These are phyloP conservation scores for Elymnias hypermnestra DNA, from an alignment of 1,140 invertebrate species.

Conservation along the genomic window DNA sequence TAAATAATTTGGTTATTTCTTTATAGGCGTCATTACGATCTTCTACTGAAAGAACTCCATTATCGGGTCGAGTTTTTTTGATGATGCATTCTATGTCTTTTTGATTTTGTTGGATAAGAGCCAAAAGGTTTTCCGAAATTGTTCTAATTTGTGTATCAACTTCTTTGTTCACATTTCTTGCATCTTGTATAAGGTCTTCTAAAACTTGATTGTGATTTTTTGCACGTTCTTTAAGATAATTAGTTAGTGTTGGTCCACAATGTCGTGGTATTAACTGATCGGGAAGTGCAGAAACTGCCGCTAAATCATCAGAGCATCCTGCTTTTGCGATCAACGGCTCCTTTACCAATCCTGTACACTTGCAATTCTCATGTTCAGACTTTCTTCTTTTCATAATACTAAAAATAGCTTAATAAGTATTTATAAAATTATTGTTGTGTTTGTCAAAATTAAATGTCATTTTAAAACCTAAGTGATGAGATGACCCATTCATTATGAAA, in stretches of 20 bases:
- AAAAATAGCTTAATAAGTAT: too few species aligned
- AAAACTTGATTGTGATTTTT: constrained; percentile 30
- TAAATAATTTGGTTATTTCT: constrained; percentile 27
- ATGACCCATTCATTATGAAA: too few species aligned
- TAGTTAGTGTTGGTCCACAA: constrained; percentile 36
- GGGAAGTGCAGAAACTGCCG: constrained; percentile 43
- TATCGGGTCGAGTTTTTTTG: constrained; percentile 10
- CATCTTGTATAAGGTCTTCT: constrained; percentile 23
- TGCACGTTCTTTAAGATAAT: constrained; percentile 46
- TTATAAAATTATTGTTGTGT: too few species aligned
- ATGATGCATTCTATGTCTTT: constrained; percentile 34
- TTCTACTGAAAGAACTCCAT: constrained; percentile 18
- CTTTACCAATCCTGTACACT: neutral
- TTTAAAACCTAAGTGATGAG: too few species aligned
- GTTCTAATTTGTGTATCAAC: constrained; percentile 38
- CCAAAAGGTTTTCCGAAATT: constrained; percentile 39
- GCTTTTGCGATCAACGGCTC: constrained; percentile 9
- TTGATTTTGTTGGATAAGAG: constrained; percentile 39
- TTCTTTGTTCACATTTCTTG: constrained; percentile 31
- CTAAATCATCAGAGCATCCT: constrained; percentile 40
- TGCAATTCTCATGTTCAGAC: too few species aligned
- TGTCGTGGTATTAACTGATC: constrained; percentile 36
- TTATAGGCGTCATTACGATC: constrained; percentile 28
- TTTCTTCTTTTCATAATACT: too few species aligned
- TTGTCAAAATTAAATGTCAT: too few species aligned